Evolutionary conservation across 37 sponge, comb jelly and placozoan genomes (phyloP).

Genomic region (Halisarca cf. caerulea): DNA sequence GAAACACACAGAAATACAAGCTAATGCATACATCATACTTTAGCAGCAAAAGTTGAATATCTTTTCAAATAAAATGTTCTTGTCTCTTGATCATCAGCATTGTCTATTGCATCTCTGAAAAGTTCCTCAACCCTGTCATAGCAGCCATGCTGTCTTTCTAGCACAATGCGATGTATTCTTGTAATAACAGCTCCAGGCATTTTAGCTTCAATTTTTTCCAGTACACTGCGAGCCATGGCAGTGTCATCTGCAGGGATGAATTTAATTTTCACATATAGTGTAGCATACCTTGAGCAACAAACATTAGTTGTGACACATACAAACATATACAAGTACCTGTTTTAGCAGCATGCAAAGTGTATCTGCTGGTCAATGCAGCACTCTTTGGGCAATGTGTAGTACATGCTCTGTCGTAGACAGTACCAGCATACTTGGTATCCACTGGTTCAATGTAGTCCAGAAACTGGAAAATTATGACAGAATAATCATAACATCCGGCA

Average conservation of each 20-base stretch:
- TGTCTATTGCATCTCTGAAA: conserved; percentile 25
- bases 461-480: background rate
- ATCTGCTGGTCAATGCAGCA: background rate
- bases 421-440: background rate
- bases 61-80: conserved; percentile 48
- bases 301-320: no score
- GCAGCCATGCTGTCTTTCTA: conserved; percentile 43
- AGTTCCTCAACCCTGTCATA: conserved; percentile 18
- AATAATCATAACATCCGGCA: background rate
- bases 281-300: no score
- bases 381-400: conserved; percentile 1
- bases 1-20: no score
- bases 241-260: conserved; percentile 37
- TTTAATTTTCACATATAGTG: no score
- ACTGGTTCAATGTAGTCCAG: conserved; percentile 1
- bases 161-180: conserved; percentile 38
- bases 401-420: background rate
- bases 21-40: conserved; percentile 35
- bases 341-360: no score
- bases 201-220: conserved; percentile 11
- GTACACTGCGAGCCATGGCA: conserved; percentile 44
- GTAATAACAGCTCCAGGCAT: conserved; percentile 17
- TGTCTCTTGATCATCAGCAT: conserved; percentile 16
- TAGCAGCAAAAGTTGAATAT: conserved; percentile 45
- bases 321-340: no score